Percentiles rank a stretch among this genome's conserved stretches.
phyloP scores from a whole-genome alignment of 2,797 vertebrate species.

The Astyanax mexicanus region DNA sequence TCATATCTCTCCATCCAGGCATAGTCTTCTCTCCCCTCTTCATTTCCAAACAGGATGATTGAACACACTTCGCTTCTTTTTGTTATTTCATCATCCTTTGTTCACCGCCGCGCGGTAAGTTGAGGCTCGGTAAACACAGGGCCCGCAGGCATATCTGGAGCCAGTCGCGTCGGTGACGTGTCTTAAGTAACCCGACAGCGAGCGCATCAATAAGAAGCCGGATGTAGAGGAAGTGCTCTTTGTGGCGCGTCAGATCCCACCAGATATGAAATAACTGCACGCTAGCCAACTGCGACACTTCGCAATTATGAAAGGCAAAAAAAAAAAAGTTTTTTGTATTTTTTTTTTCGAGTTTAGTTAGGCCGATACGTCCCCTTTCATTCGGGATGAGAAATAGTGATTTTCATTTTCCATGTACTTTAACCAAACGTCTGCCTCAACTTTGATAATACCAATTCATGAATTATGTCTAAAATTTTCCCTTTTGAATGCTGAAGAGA shows the following conservation, averaged over 20 bases:
- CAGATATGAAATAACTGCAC: conserved; percentile 50
- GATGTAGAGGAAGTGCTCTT: conserved; percentile 41
- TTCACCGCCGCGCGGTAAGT: conserved; percentile 41
- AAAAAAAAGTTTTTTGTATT: conserved; percentile 27
- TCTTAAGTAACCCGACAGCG: conserved; percentile 43
- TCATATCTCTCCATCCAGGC: conserved; percentile 50
- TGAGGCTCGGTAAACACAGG: conserved; percentile 41
- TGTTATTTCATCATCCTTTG: conserved; percentile 59
- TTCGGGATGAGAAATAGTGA: conserved; percentile 36
- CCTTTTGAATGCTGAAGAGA: conserved; percentile 47
- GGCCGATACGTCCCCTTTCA: conserved; percentile 23
- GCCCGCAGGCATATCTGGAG: conserved; percentile 16
- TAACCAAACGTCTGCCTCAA: conserved; percentile 51
- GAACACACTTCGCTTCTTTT: conserved; percentile 60
- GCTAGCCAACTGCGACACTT: conserved; percentile 35
- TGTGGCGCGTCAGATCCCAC: conserved; percentile 29
- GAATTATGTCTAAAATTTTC: conserved; percentile 54
- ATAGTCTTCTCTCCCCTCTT: conserved; percentile 45
- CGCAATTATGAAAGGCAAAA: conserved; percentile 40
- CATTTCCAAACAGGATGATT: conserved; percentile 60
- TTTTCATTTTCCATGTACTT: conserved; percentile 40
- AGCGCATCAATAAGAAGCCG: conserved; percentile 37
- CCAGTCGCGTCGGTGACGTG: conserved; percentile 30
- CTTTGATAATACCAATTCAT: conserved; percentile 56
- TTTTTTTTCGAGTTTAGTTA: conserved; percentile 32